A percentile compares a stretch with the other conserved stretches of the same genome.
Evolutionary conservation across 2,113 vertebrate species (phyloP).

Genomic region (Chionis minor): DNA sequence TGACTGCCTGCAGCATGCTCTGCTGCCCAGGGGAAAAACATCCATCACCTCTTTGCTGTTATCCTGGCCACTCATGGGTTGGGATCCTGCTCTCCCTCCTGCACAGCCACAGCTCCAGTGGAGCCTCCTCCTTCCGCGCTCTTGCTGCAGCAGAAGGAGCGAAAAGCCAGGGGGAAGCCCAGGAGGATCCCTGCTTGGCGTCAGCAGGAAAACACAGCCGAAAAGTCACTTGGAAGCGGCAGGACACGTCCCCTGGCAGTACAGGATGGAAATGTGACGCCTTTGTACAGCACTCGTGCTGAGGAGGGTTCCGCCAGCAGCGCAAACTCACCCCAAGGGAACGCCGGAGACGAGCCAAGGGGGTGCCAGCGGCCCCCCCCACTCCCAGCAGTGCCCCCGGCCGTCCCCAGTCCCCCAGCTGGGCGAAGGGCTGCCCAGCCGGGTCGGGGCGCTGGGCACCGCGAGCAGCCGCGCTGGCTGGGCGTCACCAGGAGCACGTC

Average conservation of each 20-base stretch:
- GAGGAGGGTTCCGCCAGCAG: neutral
- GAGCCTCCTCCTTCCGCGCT: neutral
- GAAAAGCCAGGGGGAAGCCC: neutral
- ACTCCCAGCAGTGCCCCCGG: neutral
- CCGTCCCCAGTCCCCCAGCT: neutral
- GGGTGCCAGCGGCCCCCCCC: neutral
- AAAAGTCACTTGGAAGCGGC: neutral
- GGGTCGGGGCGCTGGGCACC: neutral
- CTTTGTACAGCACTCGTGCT: neutral
- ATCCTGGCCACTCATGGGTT: rapidly evolving
- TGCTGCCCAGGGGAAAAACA: neutral
- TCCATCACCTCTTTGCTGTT: neutral
- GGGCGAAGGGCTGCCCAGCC: neutral
- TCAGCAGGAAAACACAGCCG: neutral
- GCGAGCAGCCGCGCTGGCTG: conserved; percentile 5
- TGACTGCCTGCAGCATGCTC: neutral
- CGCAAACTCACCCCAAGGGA: neutral
- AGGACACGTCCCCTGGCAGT: neutral
- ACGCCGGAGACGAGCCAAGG: neutral
- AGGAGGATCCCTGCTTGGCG: neutral
- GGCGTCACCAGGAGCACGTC: conserved; percentile 36
- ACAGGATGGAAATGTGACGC: neutral
- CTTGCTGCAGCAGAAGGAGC: neutral
- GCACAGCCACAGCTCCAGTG: rapidly evolving
- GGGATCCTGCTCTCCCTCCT: neutral